Evolutionary conservation across 2,888 invertebrate species (phyloP), one percentile per base, ranked within the genome.

Genomic region (Euzophera pinguis): DNA sequence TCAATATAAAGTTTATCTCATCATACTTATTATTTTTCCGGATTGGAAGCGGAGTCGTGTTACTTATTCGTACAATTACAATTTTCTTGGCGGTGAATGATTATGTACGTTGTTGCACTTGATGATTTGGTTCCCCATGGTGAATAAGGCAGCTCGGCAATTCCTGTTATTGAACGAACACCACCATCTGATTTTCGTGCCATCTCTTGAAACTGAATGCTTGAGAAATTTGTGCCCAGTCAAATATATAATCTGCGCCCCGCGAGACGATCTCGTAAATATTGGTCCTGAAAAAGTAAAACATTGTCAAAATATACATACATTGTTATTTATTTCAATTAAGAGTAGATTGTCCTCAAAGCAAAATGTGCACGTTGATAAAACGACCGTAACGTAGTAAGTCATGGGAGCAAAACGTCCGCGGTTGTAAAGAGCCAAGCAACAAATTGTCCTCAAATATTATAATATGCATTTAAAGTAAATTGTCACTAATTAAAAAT

Each of bases 221-320:
- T 69, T 65, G 34, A 70, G 67, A 56, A 73, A 79, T 49, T 65
- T 71, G 53, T 64, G 71, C 0, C 75, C 72, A 32, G 60, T 53
- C 0, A 70, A 51, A 1, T 54, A 53, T 8, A 75, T 65, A 39
- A 70, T 62, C 1, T 39, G 53, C 32, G 32, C 32, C 1, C 32
- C 32, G 32, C 32, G 32, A 10, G 32, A 32, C 7, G 32, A 32
- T 32, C 3, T 7, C 9, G 32, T 32, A 10, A 32, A 32, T 10
- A 32, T 32, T 32, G 32, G 4, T 1, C 32, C 32, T 32, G 32
- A 7, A 10, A 32, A 32, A 32, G 22, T 22, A n/a, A n/a, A n/a
- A n/a, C n/a, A n/a, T n/a, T n/a, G n/a, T n/a, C n/a, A n/a, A n/a
- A n/a, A n/a, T 39, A 14, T 4, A 39, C 39, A 39, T 7, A 14